A percentile compares a stretch with the other conserved stretches of the same genome.
phyloP scores from a whole-genome alignment of 2,113 vertebrate species.

The Aptenodytes patagonicus region DNA sequence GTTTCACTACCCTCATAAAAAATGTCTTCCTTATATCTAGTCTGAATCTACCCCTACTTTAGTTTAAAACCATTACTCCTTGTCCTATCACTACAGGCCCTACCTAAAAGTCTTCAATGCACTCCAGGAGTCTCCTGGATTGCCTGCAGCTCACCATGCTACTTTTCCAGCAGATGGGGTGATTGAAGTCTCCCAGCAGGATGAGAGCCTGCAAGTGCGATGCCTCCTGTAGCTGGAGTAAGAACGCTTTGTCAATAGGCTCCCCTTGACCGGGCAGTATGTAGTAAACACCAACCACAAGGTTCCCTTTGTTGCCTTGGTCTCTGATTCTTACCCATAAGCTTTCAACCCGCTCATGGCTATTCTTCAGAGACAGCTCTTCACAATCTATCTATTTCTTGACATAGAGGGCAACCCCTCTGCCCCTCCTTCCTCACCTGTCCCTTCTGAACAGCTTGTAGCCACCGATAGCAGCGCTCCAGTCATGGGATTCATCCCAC shows the following conservation, averaged over 20 bases:
- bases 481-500: neutral
- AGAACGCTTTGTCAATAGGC: neutral
- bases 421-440: neutral
- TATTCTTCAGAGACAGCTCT: neutral
- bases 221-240: neutral
- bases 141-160: rapidly evolving
- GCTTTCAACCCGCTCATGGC: neutral
- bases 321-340: neutral
- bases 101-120: neutral
- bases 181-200: neutral
- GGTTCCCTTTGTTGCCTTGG: neutral
- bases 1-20: neutral
- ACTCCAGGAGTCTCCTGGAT: neutral
- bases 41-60: neutral
- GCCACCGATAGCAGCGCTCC: neutral
- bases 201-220: rapidly evolving
- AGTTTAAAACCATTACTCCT: neutral
- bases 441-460: neutral
- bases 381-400: neutral
- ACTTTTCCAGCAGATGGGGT: neutral
- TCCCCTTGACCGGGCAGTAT: rapidly evolving
- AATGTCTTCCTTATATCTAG: neutral
- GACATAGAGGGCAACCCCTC: neutral
- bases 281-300: neutral
- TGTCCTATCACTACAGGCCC: neutral